These are phyloP conservation scores for Tetramorium bicarinatum DNA, from an alignment of 2,888 invertebrate genomes.

Conservation along the genomic window DNA sequence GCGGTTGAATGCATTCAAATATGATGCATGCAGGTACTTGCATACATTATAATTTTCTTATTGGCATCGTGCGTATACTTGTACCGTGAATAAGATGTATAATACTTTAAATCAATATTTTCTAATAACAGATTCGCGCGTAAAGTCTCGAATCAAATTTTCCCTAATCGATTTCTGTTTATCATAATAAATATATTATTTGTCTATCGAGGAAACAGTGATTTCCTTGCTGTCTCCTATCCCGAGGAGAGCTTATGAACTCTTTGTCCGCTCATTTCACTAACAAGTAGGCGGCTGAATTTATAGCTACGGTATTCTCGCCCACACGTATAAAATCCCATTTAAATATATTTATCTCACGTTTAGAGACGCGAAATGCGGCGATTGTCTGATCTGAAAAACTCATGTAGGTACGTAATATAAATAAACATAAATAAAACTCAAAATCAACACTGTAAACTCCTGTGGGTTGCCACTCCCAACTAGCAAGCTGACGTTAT, in stretches of 20 bases:
- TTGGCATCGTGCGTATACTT: not conserved
- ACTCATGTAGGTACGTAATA: not conserved
- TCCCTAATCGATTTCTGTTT: not conserved
- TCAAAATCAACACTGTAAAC: not conserved
- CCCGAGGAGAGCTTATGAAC: not conserved
- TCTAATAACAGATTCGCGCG: not conserved
- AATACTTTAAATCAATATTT: not conserved
- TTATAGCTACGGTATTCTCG: not conserved
- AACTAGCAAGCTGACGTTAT: no score
- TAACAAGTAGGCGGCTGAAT: not conserved
- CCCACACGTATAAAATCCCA: not conserved
- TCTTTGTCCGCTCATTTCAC: not conserved
- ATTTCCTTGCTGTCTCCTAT: not conserved
- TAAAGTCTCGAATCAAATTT: not conserved
- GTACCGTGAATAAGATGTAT: not conserved
- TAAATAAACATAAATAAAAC: not conserved
- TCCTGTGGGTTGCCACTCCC: no score
- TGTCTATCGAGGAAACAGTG: not conserved
- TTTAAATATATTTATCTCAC: constrained; percentile 2
- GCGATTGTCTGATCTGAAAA: not conserved
- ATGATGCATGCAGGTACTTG: not conserved
- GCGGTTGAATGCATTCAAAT: not conserved
- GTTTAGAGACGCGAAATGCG: constrained; percentile 8
- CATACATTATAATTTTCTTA: not conserved
- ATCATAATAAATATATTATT: not conserved